phyloP scores from a whole-genome alignment of 1,140 invertebrate species.

The Cydia fagiglandana region DNA sequence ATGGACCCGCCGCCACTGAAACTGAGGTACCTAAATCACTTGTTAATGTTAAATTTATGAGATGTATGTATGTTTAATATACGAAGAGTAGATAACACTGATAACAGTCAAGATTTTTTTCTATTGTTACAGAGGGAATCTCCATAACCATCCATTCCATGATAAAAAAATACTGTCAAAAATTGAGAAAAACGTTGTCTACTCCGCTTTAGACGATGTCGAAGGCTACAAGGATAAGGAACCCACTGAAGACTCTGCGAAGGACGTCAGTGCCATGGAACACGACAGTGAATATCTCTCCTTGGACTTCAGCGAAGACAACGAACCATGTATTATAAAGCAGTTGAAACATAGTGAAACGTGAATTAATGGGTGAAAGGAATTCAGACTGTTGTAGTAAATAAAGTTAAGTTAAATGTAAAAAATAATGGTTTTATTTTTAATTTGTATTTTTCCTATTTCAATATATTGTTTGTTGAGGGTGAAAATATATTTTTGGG shows the following conservation, averaged over 20 bases:
- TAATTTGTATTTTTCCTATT: not conserved
- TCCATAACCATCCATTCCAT: conserved; percentile 74
- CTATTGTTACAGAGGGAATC: conserved; percentile 59
- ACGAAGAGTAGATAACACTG: not conserved
- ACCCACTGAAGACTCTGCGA: conserved; percentile 37
- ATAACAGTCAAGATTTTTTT: conserved; percentile 34
- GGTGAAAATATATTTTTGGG: too few species aligned
- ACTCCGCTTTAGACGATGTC: conserved; percentile 65
- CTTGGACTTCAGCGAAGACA: conserved; percentile 15
- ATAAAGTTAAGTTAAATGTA: not conserved
- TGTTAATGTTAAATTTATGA: too few species aligned
- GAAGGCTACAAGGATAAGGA: conserved; percentile 55
- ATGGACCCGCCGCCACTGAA: too few species aligned
- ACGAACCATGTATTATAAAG: conserved; percentile 18
- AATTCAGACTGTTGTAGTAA: not conserved
- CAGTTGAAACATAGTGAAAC: not conserved
- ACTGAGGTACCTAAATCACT: too few species aligned
- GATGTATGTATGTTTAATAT: too few species aligned
- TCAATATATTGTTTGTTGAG: too few species aligned
- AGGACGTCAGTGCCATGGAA: conserved; percentile 35
- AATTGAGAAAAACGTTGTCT: conserved; percentile 72
- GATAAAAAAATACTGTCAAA: conserved; percentile 75
- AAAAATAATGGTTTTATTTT: not conserved
- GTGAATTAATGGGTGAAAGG: not conserved
- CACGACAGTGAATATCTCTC: conserved; percentile 17